Conservation (phyloP, 2,888 invertebrate species). For the Phalangium opilio region DNA sequence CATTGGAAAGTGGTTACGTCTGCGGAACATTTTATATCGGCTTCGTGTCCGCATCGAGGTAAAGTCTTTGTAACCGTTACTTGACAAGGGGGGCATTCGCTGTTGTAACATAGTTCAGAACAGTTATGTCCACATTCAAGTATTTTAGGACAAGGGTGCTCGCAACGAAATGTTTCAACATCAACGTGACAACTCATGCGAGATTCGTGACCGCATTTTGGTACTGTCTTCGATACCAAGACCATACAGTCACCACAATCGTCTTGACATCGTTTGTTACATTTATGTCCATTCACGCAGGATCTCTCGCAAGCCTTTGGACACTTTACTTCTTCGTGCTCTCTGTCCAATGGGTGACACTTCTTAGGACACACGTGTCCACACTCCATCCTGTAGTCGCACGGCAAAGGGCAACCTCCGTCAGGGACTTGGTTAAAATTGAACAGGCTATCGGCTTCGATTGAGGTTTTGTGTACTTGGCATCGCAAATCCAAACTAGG, state of each 20-base stretch:
- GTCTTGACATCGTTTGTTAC: conserved; percentile 10
- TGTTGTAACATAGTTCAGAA: conserved; percentile 30
- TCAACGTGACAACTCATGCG: conserved; percentile 9
- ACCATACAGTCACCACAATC: conserved; percentile 9
- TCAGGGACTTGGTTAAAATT: conserved; percentile 10
- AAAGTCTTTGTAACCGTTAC: too few relatives aligned
- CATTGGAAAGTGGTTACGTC: too few relatives aligned
- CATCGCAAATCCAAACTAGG: conserved; percentile 10
- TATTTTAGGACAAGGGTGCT: conserved; percentile 23
- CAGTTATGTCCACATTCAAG: conserved; percentile 29
- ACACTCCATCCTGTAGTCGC: conserved; percentile 27
- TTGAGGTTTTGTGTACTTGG: conserved; percentile 16
- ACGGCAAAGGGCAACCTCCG: conserved; percentile 27
- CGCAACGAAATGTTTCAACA: conserved; percentile 19
- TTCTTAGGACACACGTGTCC: conserved; percentile 28
- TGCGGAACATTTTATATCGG: too few relatives aligned
- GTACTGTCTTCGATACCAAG: conserved; percentile 6
- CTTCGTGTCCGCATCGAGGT: too few relatives aligned
- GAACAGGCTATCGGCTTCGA: too few relatives aligned
- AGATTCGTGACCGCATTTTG: conserved; percentile 17
- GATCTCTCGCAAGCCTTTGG: conserved; percentile 8
- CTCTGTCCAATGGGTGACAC: conserved; percentile 19
- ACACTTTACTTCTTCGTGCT: conserved; percentile 9
- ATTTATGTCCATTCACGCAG: conserved; percentile 7
- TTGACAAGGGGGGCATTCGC: too few relatives aligned